Base-by-base conservation (phyloP, 2,113 vertebrate genomes). In the Nothoprocta pentlandii region DNA sequence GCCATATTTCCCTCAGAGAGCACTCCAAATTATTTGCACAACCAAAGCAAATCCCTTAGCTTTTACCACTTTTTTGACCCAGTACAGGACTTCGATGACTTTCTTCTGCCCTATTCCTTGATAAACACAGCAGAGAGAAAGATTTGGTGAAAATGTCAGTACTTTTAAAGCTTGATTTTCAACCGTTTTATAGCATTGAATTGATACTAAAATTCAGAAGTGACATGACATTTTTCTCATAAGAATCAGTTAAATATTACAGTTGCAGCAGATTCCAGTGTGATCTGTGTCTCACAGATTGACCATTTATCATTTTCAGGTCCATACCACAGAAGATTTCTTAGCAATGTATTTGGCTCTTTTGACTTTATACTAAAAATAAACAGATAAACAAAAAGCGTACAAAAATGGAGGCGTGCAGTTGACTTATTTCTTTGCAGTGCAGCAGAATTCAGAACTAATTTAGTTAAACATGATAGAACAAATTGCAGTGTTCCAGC, bases 31-130 rank as follows among this genome's bases (percentile, higher is more conserved):
- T 54, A 93, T 63, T 84, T 86, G 36, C 59, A 87, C 85, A 68
- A 96, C 84, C 34, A 95, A 89, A 95, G 74, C 84, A 97, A 97
- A 86, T 6, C 54, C 20, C 62, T 80, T 86, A 36, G 42, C 73
- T 81, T 47, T 49, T 32, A 13, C 70, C 83, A 90, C 53, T 83
- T 87, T 61, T 80, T 61, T 82, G n/a, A 85, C 28, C 62, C 66
- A 56, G 14, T 36, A 28, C 41, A 85, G 66, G 34, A 87, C 54
- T 73, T 26, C 9, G 23, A 42, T 10, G 13, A 51, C 68, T 30
- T 82, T 87, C 67, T 76, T 59, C 76, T 79, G 51, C n/a, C 28
- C 14, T 4, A 7, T 3, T 36, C 64, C 74, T 80, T 49, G 16
- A 8, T 88, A n/a, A 68, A 1, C 12, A 28, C 10, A 66, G 30